Conservation (phyloP, 2,888 invertebrate species). For the Drosophila neotestacea region DNA sequence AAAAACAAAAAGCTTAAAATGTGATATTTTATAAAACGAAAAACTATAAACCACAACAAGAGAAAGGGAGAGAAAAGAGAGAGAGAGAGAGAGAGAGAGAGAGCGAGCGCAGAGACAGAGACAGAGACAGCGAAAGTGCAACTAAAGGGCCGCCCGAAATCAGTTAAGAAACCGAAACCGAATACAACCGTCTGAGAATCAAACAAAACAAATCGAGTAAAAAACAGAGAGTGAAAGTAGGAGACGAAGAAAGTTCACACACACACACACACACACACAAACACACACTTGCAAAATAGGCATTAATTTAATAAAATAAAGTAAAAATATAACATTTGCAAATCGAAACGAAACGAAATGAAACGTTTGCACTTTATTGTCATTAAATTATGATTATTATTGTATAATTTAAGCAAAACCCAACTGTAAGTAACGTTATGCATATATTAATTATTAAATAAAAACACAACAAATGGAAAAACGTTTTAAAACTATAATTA, state of each 20-base stretch:
- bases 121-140: conserved; percentile 38
- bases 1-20: conserved; percentile 85
- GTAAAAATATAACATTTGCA: conserved; percentile 17
- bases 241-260: conserved; percentile 13
- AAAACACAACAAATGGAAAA: conserved; percentile 33
- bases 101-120: conserved; percentile 7
- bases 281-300: conserved; percentile 26
- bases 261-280: conserved; percentile 30
- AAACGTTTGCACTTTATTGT: conserved; percentile 59
- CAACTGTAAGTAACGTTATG: conserved; percentile 81
- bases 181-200: conserved; percentile 47
- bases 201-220: conserved; percentile 12
- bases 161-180: conserved; percentile 34
- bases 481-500: conserved; percentile 66
- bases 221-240: conserved; percentile 18
- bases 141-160: conserved; percentile 30
- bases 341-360: conserved; percentile 11
- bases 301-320: conserved; percentile 37
- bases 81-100: conserved; percentile 22
- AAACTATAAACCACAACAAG: conserved; percentile 69
- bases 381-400: conserved; percentile 69
- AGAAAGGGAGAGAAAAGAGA: conserved; percentile 33
- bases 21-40: conserved; percentile 85
- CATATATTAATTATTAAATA: conserved; percentile 69
- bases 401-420: conserved; percentile 68